These are phyloP conservation scores for Ochropacha duplaris DNA, from an alignment of 2,888 invertebrate genomes.

Conservation along the genomic window DNA sequence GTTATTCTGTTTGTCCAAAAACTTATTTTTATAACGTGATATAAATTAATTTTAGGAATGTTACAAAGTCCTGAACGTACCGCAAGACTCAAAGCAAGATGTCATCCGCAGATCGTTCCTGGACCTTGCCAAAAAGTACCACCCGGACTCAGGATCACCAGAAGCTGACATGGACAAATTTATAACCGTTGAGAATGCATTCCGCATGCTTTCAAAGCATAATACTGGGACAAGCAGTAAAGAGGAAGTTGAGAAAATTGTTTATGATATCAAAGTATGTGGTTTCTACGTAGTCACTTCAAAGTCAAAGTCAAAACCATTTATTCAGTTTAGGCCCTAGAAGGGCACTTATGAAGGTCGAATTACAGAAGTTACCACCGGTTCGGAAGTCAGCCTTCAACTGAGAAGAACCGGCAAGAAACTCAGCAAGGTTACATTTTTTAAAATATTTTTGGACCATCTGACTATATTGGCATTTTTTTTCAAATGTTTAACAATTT, in stretches of 20 bases:
- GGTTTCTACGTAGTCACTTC: constrained; percentile 8
- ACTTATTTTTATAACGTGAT: no score
- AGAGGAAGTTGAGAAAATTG: constrained; percentile 82
- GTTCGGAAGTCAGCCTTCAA: no score
- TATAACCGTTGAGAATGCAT: constrained; percentile 89
- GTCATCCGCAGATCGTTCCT: constrained; percentile 88
- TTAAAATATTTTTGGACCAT: no score
- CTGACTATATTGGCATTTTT: no score
- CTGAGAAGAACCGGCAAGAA: no score
- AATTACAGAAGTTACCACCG: no score
- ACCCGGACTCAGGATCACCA: constrained; percentile 90
- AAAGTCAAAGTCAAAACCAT: no score
- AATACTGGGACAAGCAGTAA: constrained; percentile 74
- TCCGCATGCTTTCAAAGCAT: constrained; percentile 86
- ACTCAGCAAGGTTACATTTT: no score
- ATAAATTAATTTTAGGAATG: constrained; percentile 81
- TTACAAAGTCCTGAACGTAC: constrained; percentile 86
- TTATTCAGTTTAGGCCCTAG: no score
- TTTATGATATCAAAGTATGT: constrained; percentile 85
- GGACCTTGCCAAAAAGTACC: constrained; percentile 89
- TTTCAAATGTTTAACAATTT: no score
- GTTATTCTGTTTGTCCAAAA: no score
- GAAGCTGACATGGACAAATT: constrained; percentile 90
- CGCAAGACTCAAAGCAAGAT: constrained; percentile 87
- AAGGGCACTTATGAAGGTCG: no score